phyloP scores from a whole-genome alignment of 2,888 invertebrate species.

The Phortica okadai region DNA sequence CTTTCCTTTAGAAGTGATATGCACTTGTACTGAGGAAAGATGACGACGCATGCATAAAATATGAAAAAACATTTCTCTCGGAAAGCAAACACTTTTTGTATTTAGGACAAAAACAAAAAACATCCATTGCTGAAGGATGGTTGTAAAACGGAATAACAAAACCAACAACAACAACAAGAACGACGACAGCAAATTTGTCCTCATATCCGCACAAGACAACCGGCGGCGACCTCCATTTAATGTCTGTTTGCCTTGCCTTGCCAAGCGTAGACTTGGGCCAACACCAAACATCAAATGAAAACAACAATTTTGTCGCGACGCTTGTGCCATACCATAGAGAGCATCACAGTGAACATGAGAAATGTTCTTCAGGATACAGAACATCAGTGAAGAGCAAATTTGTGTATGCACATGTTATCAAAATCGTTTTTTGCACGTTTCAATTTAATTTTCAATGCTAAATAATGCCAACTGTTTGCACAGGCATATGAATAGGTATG shows the following conservation, averaged over 20 bases:
- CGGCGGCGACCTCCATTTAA: not conserved
- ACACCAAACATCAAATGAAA: too few species aligned
- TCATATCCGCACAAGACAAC: not conserved
- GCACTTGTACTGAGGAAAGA: constrained; percentile 13
- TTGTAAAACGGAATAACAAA: too few species aligned
- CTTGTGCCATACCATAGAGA: too few species aligned
- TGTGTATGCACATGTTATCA: not conserved
- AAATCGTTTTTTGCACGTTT: not conserved
- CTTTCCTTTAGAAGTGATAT: constrained; percentile 13
- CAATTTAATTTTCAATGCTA: not conserved
- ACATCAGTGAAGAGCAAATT: too few species aligned
- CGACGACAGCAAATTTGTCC: constrained; percentile 4
- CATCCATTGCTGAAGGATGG: too few species aligned
- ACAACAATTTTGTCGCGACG: too few species aligned
- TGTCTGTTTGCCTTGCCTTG: constrained; percentile 6
- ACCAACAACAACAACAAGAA: not conserved
- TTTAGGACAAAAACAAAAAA: constrained; percentile 1
- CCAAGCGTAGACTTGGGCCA: not conserved
- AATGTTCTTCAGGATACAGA: too few species aligned
- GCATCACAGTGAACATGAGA: too few species aligned
- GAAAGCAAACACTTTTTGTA: constrained; percentile 6
- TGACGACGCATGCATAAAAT: constrained; percentile 61
- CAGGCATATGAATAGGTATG: not conserved
- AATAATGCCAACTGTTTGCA: not conserved
- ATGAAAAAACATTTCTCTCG: constrained; percentile 34